Percentiles rank a stretch among this genome's conserved stretches.
Conservation (phyloP, 2,888 invertebrate species). For the Coremacera marginata region DNA sequence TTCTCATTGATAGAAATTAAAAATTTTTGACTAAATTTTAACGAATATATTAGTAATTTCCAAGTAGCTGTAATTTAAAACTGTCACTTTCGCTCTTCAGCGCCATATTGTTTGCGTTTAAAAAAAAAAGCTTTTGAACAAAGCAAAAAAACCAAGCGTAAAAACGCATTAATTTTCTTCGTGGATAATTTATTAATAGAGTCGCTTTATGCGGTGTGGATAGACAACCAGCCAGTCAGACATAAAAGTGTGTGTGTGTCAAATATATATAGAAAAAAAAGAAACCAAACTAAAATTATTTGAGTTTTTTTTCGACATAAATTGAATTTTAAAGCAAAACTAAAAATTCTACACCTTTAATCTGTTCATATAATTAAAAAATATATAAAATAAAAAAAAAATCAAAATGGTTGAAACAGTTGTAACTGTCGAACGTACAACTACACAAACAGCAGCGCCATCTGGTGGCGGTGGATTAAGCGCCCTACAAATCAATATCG, state of each 20-base stretch:
- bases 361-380: slow-evolving; percentile 14
- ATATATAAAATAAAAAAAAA: slow-evolving; percentile 27
- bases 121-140: no score
- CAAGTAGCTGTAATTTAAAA: no score
- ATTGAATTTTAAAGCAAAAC: neutral
- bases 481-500: slow-evolving; percentile 82
- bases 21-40: neutral
- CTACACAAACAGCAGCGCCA: slow-evolving; percentile 65
- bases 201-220: neutral
- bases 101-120: no score
- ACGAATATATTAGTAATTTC: no score
- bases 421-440: slow-evolving; percentile 81
- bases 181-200: slow-evolving; percentile 21
- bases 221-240: neutral
- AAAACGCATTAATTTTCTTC: neutral
- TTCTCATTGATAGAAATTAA: neutral
- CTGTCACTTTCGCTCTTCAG: no score
- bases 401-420: slow-evolving; percentile 86
- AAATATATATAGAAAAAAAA: neutral
- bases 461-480: slow-evolving; percentile 70
- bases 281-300: neutral
- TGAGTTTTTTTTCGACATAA: neutral
- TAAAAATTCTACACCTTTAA: neutral
- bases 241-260: neutral
- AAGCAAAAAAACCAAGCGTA: neutral